These are phyloP conservation scores for Margarornis squamiger DNA, from an alignment of 2,797 vertebrate genomes.

Conservation along the genomic window DNA sequence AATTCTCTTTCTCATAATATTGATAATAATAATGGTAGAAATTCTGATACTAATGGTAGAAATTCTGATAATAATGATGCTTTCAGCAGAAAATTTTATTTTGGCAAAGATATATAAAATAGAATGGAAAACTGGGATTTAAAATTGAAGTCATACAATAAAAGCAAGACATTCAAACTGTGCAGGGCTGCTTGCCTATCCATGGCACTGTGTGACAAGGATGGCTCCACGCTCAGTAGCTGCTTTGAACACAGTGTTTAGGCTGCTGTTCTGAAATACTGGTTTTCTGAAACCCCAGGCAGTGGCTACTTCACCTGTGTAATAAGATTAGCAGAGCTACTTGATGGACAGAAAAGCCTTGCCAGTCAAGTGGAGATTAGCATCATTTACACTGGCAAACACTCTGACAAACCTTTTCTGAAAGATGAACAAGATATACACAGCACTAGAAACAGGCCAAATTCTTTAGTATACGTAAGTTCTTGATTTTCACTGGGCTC, in stretches of 20 bases:
- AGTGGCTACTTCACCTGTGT: neutral
- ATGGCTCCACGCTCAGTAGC: neutral
- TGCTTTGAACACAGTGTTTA: neutral
- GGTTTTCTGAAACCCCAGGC: neutral
- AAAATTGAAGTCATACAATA: neutral
- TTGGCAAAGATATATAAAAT: neutral
- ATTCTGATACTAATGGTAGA: neutral
- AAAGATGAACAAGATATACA: neutral
- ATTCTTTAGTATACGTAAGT: neutral
- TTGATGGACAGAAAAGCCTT: neutral
- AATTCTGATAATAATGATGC: neutral
- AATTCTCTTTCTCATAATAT: neutral
- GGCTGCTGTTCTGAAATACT: neutral
- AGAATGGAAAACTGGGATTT: neutral
- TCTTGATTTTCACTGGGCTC: neutral
- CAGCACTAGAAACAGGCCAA: neutral
- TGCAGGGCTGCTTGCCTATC: neutral
- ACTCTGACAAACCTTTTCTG: neutral
- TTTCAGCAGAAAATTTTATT: neutral
- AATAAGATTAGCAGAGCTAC: neutral
- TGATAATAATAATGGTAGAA: neutral
- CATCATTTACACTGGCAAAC: neutral
- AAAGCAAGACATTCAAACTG: neutral
- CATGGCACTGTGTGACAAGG: accelerated
- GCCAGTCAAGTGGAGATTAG: neutral